Conservation (phyloP, 2,113 vertebrate genomes). For the Vireo altiloquus region DNA sequence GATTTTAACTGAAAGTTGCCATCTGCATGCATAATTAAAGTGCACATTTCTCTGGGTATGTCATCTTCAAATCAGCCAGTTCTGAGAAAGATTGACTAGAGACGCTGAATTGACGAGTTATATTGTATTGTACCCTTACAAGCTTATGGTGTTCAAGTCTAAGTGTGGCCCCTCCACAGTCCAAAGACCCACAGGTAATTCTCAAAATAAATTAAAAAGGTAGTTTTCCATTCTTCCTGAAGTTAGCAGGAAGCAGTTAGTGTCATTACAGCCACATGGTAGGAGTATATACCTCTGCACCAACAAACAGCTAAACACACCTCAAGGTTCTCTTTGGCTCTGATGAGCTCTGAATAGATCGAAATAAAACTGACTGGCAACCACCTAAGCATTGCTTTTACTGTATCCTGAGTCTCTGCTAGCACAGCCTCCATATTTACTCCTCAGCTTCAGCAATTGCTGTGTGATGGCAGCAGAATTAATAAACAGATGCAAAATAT, state of each 20-base stretch:
- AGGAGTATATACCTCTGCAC: neutral
- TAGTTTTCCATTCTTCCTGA: neutral
- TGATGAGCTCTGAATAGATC: neutral
- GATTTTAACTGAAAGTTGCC: neutral
- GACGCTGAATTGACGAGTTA: neutral
- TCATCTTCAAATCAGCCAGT: neutral
- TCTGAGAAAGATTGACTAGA: neutral
- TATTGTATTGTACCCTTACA: neutral
- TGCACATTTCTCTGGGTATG: neutral
- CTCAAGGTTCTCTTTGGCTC: neutral
- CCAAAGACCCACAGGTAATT: neutral
- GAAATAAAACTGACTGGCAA: neutral
- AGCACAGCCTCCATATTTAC: neutral
- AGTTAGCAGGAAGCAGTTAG: neutral
- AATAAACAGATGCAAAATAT: neutral
- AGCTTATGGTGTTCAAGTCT: neutral
- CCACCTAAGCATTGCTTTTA: neutral
- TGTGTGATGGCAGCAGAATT: neutral
- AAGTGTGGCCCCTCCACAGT: neutral
- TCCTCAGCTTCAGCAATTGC: neutral
- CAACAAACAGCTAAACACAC: neutral
- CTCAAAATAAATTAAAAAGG: neutral
- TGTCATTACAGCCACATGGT: neutral
- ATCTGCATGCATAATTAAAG: neutral
- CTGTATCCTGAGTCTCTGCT: neutral